Evolutionary conservation across 92 coral and sea anemone genomes (phyloP), one percentile per base, ranked within the genome.

Genomic region (Siderastrea radians): DNA sequence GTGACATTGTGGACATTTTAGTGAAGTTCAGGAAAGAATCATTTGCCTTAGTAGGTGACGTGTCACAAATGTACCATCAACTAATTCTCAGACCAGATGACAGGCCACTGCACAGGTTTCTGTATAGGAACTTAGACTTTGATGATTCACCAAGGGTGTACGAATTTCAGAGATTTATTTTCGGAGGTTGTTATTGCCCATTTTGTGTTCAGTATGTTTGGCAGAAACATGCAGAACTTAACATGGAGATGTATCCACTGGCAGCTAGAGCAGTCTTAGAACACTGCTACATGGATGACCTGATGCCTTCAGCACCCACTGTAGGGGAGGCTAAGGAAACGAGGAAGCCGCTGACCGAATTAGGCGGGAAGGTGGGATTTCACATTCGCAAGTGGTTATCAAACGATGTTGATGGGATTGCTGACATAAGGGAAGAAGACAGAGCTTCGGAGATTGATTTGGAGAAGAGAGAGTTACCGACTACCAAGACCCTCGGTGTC

Each of bases 371-470:
- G 68, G 90, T 89, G 44, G 80, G 88, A 76, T 92, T 92, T 46
- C 95, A 84, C 75, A 84, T 89, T 58, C 82, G 85, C 54, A 92
- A 92, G 64, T 92, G 90, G 95, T 73, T 92, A 12, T 93, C 90
- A 43, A 73, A 92, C n/a, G 53, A 75, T 19, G 77, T 88, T 8
- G 90, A 84, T 75, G 92, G 87, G 50, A 65, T 86, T 16, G 55
- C 44, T 48, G 81, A 87, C 67, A 72, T 80, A 79, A 75, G 81
- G 15, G 88, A 88, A 87, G 84, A 51, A 54, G 75, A 84, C 60
- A 78, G 76, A 84, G 93, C 93, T 6, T 55, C 86, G 6, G 79
- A 83, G 50, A 75, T 92, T 46, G 84, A 92, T 51, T 75, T 92
- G 7, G 90, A 92, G 38, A 89, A 85, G 77, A 63, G 75, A 43